Conservation (phyloP, 2,888 invertebrate genomes). For the Epiblema foenella region DNA sequence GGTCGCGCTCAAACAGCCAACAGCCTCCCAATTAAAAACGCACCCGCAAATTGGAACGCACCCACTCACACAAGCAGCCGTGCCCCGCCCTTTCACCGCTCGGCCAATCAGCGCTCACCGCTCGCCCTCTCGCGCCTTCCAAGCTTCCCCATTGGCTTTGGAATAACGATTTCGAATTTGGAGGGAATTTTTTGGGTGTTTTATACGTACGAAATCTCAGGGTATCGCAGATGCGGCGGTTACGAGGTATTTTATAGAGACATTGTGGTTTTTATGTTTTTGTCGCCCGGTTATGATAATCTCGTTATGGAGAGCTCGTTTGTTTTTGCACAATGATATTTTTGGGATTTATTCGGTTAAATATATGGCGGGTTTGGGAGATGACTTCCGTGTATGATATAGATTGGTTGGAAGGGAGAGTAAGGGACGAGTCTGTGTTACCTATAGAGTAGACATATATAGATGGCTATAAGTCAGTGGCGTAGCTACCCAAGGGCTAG, state of each 20-base stretch:
- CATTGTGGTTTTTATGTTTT: conserved; percentile 72
- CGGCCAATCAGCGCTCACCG: conserved; percentile 71
- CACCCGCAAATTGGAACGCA: conserved; percentile 65
- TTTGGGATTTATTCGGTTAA: conserved; percentile 53
- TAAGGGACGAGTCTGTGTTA: neutral
- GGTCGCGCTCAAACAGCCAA: conserved; percentile 56
- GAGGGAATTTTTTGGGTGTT: conserved; percentile 80
- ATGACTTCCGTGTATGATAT: conserved; percentile 39
- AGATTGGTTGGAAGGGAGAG: conserved; percentile 25
- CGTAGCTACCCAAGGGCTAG: no score
- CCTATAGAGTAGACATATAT: neutral
- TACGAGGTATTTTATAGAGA: conserved; percentile 71
- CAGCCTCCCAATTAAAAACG: conserved; percentile 68
- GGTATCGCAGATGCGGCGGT: conserved; percentile 55
- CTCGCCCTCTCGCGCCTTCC: conserved; percentile 69
- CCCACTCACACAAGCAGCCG: conserved; percentile 67
- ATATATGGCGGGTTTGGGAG: conserved; percentile 46
- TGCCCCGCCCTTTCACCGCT: conserved; percentile 63
- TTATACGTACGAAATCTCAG: conserved; percentile 68
- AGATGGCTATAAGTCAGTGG: no score
- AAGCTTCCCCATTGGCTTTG: conserved; percentile 65
- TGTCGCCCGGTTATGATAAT: conserved; percentile 74
- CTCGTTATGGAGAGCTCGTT: conserved; percentile 71
- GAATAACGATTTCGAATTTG: conserved; percentile 75
- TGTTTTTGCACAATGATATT: conserved; percentile 76